Base-by-base conservation (phyloP, 2,797 vertebrate species). In the Danio choprae region DNA sequence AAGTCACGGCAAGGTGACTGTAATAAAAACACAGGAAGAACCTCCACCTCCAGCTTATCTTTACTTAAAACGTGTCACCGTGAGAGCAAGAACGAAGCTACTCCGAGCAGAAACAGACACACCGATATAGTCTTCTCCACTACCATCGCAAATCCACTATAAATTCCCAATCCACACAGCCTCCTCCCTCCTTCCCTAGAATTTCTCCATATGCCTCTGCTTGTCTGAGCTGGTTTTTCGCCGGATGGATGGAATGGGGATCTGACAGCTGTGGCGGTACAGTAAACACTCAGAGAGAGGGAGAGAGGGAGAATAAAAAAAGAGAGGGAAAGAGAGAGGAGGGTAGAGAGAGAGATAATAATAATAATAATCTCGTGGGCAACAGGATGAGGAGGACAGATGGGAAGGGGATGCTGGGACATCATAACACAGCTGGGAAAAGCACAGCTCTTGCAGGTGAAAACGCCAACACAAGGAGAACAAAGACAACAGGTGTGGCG, bases 311-410 rank as follows among this genome's bases (percentile, higher is more conserved):
- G 12, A 12, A 29, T 29, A 59, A 58, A 75, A 22, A 22, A 16
- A 44, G 22, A 20, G 36, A 11, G 74, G 75, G 48, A 48, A 64
- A 72, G 48, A 43, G 51, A 5, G 53, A 16, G 16, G 18, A 50
- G 74, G 2, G n/a, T 43, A 43, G 53, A 63, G 46, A 69, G 22
- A 83, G 12, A 60, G 16, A 60, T 18, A 77, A 77, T 80, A 83
- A 84, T 79, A 84, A 84, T 82, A 85, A 85, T 87, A 84, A 84
- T 87, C 74, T 74, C 73, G 81, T 85, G 72, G 59, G 77, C 64
- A 79, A 72, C 73, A 67, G 75, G 77, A 87, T 72, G 77, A 86
- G 81, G 81, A 76, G 4, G 68, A 82, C 81, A 58, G 22, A 71
- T 20, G 18, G 81, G 82, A 71, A 80, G 82, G 82, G 63, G 9